Percentiles rank a stretch among this genome's conserved stretches.
These are phyloP conservation scores for Pantherophis guttatus DNA, from an alignment of 2,113 vertebrate species.

Conservation along the genomic window DNA sequence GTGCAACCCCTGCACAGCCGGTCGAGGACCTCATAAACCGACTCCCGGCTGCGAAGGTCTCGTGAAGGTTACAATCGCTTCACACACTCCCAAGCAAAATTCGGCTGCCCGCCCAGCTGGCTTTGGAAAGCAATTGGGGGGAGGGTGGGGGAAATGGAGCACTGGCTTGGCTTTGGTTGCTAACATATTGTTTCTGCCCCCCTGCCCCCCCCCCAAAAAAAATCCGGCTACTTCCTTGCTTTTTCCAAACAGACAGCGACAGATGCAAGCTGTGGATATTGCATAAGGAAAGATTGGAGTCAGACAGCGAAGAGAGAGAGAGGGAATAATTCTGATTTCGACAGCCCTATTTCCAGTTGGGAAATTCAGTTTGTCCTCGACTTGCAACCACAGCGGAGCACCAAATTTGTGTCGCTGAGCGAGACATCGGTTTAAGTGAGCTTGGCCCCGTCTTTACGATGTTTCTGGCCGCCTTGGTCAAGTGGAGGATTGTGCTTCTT, in stretches of 20 bases:
- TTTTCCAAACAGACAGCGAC: background rate
- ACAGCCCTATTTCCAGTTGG: background rate
- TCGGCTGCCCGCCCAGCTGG: background rate
- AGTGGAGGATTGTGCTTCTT: rapidly evolving
- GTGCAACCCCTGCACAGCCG: background rate
- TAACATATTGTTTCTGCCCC: background rate
- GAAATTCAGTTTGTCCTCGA: background rate
- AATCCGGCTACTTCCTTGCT: background rate
- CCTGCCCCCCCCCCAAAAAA: no score
- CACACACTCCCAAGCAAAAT: background rate
- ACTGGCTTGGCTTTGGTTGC: background rate
- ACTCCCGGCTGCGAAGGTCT: background rate
- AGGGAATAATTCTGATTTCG: background rate
- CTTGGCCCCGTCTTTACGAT: background rate
- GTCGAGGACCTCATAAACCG: background rate
- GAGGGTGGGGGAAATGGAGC: rapidly evolving
- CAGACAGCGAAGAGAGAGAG: background rate
- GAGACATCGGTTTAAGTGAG: background rate
- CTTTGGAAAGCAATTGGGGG: background rate
- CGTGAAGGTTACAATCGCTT: background rate
- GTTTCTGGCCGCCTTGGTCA: rapidly evolving
- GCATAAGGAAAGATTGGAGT: background rate
- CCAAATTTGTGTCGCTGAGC: background rate
- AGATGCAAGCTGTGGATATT: background rate
- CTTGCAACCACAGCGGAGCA: rapidly evolving